Evolutionary conservation across 2,888 invertebrate genomes (phyloP), one percentile per base, ranked within the genome.

Genomic region (Saturnia japonica): DNA sequence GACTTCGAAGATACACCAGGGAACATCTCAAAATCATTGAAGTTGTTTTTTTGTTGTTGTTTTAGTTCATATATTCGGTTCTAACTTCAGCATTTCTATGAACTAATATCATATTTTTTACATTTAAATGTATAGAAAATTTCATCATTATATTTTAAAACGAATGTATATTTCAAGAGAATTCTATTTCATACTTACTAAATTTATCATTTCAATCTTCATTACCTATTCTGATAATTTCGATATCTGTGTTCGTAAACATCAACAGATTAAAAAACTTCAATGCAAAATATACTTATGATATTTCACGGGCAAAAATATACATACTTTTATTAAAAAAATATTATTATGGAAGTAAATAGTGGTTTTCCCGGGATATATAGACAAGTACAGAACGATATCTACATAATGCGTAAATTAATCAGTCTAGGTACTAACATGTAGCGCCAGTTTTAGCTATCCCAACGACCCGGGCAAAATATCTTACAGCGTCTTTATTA

Each of bases 261-360:
- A 66, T 54, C 8, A 19, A 22, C n/a, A 22, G 22, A 11, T n/a
- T 54, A n/a, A 54, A 60, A 25, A 28, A 28, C 16, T 14, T 60
- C 28, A 60, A 25, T 60, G 57, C 57, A 60, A 60, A 60, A 60
- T 60, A 60, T 60, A 60, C 28, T 28, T 60, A 28, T 60, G 28
- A 60, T 60, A 60, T 60, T 25, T 60, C 14, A 60, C 25, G 28
- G 25, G 57, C 57, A 12, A 28, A 60, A 14, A 28, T 60, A 60
- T 25, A 60, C 11, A 54, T 11, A 54, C 25, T 60, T 28, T 28
- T 28, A 28, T 14, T 4, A 28, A 28, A 28, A 1, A 28, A 11
- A 12, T 25, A 60, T 3, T 28, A 16, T 60, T 28, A 60, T 60
- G 0, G 25, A 60, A 28, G 57, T 14, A 25, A 57, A 57, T 12